Conservation (phyloP, 2,888 invertebrate genomes). For the Pinctada fucata region DNA sequence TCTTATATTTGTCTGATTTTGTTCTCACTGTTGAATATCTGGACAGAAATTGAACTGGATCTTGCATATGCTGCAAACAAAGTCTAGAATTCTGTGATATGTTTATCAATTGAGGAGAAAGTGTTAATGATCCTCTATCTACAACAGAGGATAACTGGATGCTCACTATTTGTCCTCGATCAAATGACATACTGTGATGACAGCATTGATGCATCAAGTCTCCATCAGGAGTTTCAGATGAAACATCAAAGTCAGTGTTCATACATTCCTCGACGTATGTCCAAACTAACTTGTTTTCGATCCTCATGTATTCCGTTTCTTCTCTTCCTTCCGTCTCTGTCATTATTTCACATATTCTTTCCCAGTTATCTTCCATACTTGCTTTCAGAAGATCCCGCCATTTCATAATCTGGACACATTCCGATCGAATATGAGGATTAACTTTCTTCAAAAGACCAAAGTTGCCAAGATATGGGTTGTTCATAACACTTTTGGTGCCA, state of each 20-base stretch:
- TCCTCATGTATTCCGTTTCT: too few species aligned
- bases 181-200: constrained; percentile 48
- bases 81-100: constrained; percentile 51
- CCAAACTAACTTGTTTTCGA: too few species aligned
- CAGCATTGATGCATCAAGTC: constrained; percentile 36
- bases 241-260: constrained; percentile 27
- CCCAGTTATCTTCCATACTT: too few species aligned
- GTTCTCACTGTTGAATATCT: constrained; percentile 47
- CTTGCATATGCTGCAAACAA: constrained; percentile 51
- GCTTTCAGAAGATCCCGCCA: too few species aligned
- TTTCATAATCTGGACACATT: too few species aligned
- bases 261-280: background rate
- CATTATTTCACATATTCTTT: too few species aligned
- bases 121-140: constrained; percentile 46
- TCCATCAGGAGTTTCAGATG: constrained; percentile 23
- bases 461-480: too few species aligned
- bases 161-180: constrained; percentile 45
- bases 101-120: constrained; percentile 47
- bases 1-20: constrained; percentile 29
- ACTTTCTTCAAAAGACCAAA: too few species aligned
- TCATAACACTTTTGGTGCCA: too few species aligned
- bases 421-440: too few species aligned
- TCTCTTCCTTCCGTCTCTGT: too few species aligned
- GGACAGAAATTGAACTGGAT: constrained; percentile 49
- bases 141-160: constrained; percentile 52